phyloP scores from a whole-genome alignment of 2,888 invertebrate species.

The Barypeithes pellucidus region DNA sequence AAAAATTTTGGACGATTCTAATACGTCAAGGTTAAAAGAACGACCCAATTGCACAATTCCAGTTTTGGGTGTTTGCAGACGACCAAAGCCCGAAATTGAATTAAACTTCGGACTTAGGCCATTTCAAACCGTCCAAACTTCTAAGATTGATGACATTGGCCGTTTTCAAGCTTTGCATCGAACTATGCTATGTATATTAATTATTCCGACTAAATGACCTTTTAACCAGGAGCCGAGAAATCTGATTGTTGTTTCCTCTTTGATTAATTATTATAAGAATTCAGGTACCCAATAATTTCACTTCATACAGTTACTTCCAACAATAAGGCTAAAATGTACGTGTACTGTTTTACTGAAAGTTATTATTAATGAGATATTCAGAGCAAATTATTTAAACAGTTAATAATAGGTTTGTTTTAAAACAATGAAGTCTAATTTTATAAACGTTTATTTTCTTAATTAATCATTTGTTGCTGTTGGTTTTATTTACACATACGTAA shows the following conservation, averaged over 20 bases:
- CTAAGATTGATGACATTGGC: too few relatives aligned
- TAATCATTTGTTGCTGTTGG: constrained; percentile 9
- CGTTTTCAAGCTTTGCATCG: too few relatives aligned
- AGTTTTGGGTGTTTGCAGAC: too few relatives aligned
- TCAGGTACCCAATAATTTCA: not conserved
- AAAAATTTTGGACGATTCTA: too few relatives aligned
- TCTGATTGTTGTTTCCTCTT: not conserved
- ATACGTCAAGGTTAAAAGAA: too few relatives aligned
- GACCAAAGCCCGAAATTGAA: too few relatives aligned
- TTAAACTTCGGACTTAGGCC: too few relatives aligned
- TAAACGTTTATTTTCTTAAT: not conserved
- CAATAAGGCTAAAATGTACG: constrained; percentile 1
- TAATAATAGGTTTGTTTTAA: constrained; percentile 3
- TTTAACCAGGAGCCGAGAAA: not conserved
- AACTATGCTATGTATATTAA: too few relatives aligned
- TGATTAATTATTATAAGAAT: not conserved
- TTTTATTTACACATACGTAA: too few relatives aligned
- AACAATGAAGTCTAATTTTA: constrained; percentile 12
- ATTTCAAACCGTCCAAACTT: too few relatives aligned
- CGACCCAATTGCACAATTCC: too few relatives aligned
- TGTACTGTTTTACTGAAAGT: constrained; percentile 22
- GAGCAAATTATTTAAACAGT: constrained; percentile 38
- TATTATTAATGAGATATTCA: constrained; percentile 41
- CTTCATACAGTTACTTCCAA: constrained; percentile 13
- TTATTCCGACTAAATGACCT: too few relatives aligned